Base-by-base conservation (phyloP, 2,113 vertebrate genomes). In the Cranoglanis bouderius region DNA sequence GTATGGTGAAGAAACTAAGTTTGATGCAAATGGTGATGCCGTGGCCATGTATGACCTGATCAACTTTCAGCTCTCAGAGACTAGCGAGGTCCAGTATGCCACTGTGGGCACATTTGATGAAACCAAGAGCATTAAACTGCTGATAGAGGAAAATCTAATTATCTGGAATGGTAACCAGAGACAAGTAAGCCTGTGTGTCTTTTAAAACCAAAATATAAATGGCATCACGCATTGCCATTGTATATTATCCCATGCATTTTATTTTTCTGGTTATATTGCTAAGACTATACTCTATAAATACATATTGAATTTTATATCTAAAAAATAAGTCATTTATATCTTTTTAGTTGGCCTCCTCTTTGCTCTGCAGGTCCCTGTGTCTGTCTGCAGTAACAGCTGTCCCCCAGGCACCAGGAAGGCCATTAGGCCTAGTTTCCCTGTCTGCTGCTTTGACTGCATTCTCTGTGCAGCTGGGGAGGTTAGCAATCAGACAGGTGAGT, bases 1-100 rank as follows among this genome's bases (percentile, higher is more conserved):
- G 7, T 94, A 93, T 87, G 95, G 93, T 40, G 95, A 96, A 91
- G 94, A 95, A 88, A 95, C 89, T 7, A 94, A 94, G 89, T 96
- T 96, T 91, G 95, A 96, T 89, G 82, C 84, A 81, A 96, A 96
- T 8, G 96, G 96, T 0, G 95, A 96, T 72, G 92, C 95, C 6
- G 90, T 93, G n/a, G 95, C 95, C 19, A 92, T 94, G 86, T 96
- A 96, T 86, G 96, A 96, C 92, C 92, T 96, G 51, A 91, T 96
- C 24, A 96, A 95, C 91, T 95, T 95, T 94, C 95, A 96, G 88
- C 90, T 94, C 24, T 90, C 46, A 12, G 85, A 78, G 29, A 90
- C 90, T 13, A 93, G 94, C 53, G 89, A 91, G 65, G 92, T 96
- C 70, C 61, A 94, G 26, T 95, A 94, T 61, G 89, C 94, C 77